A percentile compares a stretch with the other conserved stretches of the same genome.
These are phyloP conservation scores for Eilema caniola DNA, from an alignment of 2,888 invertebrate genomes.

Conservation along the genomic window DNA sequence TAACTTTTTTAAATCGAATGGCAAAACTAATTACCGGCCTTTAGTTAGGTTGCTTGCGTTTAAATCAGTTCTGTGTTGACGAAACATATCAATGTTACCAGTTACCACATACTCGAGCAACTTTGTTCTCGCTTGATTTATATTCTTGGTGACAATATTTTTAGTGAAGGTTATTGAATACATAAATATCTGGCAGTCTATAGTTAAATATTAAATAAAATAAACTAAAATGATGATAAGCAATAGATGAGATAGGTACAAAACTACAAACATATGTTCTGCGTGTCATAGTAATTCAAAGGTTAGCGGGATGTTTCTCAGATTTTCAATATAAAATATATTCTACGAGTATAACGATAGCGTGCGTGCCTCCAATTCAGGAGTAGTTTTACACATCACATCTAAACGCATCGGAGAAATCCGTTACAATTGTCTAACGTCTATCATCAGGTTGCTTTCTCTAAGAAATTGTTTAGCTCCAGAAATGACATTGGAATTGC, in stretches of 20 bases:
- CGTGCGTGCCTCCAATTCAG: conserved; percentile 64
- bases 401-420: conserved; percentile 65
- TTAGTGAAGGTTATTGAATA: no score
- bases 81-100: neutral
- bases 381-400: conserved; percentile 53
- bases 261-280: neutral
- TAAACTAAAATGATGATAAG: neutral
- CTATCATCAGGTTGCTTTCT: conserved; percentile 67
- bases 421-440: conserved; percentile 63
- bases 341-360: conserved; percentile 55
- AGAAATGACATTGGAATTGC: conserved; percentile 56
- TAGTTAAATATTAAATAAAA: no score
- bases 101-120: neutral
- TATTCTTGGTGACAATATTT: neutral
- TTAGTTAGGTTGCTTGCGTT: neutral
- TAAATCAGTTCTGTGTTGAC: neutral
- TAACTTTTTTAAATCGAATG: conserved; percentile 19
- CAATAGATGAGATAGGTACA: no score
- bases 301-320: conserved; percentile 43
- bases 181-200: no score
- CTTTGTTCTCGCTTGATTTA: neutral
- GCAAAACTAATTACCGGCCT: conserved; percentile 24
- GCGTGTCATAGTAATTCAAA: conserved; percentile 24
- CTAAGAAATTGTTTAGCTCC: conserved; percentile 57
- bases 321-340: conserved; percentile 36